Evolutionary conservation across 2,113 vertebrate species (phyloP).

Genomic region (Otocyon megalotis): DNA sequence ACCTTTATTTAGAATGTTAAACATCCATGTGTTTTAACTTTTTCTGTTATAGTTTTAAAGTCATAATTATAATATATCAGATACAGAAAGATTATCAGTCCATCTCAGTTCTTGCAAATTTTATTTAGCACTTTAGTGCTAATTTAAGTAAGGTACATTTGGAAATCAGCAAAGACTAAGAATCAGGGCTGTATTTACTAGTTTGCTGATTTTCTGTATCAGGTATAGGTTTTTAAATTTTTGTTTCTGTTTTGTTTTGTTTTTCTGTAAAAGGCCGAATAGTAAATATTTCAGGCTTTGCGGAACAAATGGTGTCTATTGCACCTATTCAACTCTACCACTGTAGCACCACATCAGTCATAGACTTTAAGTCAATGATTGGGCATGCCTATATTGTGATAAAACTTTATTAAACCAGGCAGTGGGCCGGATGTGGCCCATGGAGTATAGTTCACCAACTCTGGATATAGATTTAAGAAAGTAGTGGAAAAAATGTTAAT

Average conservation of each 20-base stretch:
- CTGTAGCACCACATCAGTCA: neutral
- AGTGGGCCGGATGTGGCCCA: neutral
- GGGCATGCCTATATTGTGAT: neutral
- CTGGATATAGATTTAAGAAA: neutral
- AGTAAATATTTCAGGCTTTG: neutral
- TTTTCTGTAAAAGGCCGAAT: neutral
- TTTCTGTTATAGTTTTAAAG: neutral
- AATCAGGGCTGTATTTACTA: neutral
- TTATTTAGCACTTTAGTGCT: neutral
- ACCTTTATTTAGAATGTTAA: neutral
- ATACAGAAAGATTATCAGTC: neutral
- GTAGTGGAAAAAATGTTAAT: neutral
- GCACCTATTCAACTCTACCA: neutral
- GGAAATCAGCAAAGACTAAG: neutral
- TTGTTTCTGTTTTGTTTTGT: neutral
- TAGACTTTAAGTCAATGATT: neutral
- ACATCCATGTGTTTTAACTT: neutral
- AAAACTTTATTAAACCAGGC: neutral
- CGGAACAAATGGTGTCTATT: neutral
- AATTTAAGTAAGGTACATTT: neutral
- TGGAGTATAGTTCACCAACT: neutral
- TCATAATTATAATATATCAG: neutral
- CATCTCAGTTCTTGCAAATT: neutral
- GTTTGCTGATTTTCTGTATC: neutral
- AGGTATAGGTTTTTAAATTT: neutral